A percentile compares a stretch with the other conserved stretches of the same genome.
phyloP scores from a whole-genome alignment of 1,140 invertebrate genomes.

The Platyura marginata region DNA sequence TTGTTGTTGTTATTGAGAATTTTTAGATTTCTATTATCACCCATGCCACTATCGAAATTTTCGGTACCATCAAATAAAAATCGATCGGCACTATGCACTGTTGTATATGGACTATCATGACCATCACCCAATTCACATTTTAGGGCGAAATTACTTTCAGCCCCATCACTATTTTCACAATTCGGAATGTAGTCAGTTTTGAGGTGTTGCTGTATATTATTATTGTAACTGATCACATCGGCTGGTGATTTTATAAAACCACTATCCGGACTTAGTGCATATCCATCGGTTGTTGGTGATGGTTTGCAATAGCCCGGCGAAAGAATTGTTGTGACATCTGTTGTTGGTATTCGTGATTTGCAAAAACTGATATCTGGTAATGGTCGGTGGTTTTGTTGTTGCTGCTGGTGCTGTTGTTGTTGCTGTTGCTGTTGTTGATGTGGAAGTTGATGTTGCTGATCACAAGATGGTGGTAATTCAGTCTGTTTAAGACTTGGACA shows the following conservation, averaged over 20 bases:
- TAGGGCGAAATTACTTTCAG: constrained; percentile 9
- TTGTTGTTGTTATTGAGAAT: constrained; percentile 7
- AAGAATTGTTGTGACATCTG: too few relatives aligned
- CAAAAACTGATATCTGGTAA: background rate
- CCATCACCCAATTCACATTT: constrained; percentile 21
- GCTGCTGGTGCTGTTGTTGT: background rate
- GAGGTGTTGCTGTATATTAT: constrained; percentile 1
- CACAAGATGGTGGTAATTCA: too few relatives aligned
- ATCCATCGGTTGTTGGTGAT: constrained; percentile 9
- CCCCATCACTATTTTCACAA: constrained; percentile 7
- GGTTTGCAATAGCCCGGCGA: constrained; percentile 13
- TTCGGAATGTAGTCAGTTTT: constrained; percentile 11
- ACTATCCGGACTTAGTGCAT: constrained; percentile 6
- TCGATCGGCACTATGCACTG: constrained; percentile 17
- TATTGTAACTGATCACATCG: constrained; percentile 5
- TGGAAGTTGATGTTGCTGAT: too few relatives aligned
- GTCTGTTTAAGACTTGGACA: background rate
- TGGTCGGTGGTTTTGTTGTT: background rate
- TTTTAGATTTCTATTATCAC: background rate
- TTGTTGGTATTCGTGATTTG: constrained; percentile 6
- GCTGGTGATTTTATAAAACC: constrained; percentile 6
- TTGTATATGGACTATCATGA: constrained; percentile 19
- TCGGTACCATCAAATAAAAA: constrained; percentile 20
- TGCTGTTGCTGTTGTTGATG: constrained; percentile 6
- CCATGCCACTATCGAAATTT: constrained; percentile 5